Conservation (phyloP, 2,113 vertebrate species). For the Procavia capensis region DNA sequence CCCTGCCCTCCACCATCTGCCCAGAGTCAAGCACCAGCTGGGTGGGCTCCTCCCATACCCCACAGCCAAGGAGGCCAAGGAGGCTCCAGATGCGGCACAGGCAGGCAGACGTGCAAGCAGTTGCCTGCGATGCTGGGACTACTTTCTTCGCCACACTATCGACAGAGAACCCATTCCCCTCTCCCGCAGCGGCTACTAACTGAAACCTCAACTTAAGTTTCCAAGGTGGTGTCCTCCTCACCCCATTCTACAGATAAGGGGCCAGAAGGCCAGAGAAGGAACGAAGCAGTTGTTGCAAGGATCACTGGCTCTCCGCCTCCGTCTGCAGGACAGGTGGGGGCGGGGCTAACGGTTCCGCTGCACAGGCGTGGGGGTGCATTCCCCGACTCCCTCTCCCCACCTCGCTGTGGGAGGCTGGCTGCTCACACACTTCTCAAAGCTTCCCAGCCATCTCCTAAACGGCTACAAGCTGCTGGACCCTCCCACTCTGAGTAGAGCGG, state of each 20-base stretch:
- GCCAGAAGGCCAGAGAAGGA: not conserved
- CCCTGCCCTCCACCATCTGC: not conserved
- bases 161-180: not conserved
- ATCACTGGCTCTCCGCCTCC: not conserved
- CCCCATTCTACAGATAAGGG: not conserved
- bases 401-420: fast-evolving
- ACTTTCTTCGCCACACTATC: not conserved
- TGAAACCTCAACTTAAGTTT: not conserved
- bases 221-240: not conserved
- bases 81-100: not conserved
- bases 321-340: fast-evolving
- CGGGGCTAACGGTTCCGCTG: not conserved
- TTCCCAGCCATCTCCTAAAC: not conserved
- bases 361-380: fast-evolving
- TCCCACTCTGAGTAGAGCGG: fast-evolving
- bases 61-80: too few relatives aligned
- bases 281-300: not conserved
- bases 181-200: not conserved
- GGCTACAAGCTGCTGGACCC: fast-evolving
- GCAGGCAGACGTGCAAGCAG: not conserved
- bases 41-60: not conserved
- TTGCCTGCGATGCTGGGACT: fast-evolving
- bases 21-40: not conserved
- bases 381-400: fast-evolving
- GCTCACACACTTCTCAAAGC: fast-evolving